A percentile compares a stretch with the other conserved stretches of the same genome.
phyloP scores from a whole-genome alignment of 2,113 vertebrate species.

The sheep (Ovis aries) region DNA sequence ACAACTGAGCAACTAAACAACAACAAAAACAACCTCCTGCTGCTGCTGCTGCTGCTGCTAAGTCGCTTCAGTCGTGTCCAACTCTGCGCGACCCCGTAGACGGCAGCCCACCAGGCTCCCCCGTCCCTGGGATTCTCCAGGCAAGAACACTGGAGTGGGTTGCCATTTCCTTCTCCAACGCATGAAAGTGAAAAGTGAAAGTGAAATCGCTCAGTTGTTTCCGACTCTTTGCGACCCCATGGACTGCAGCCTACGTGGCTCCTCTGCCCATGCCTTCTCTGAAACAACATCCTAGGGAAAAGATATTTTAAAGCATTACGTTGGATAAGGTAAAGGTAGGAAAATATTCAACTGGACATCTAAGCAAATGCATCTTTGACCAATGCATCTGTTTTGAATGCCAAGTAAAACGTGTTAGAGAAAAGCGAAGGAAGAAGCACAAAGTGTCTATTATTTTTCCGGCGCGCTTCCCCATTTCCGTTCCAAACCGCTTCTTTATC shows the following conservation, averaged over 20 bases:
- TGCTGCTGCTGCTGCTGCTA: no score
- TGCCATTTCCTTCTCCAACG: no score
- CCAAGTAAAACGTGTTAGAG: not conserved
- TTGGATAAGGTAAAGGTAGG: not conserved
- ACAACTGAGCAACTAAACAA: not conserved
- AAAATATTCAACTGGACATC: not conserved
- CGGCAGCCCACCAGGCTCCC: no score
- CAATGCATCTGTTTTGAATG: not conserved
- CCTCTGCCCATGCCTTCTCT: no score
- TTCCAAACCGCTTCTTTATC: not conserved
- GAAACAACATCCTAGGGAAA: not conserved
- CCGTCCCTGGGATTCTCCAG: no score
- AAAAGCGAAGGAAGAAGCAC: not conserved
- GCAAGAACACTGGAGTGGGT: no score
- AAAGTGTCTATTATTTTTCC: not conserved
- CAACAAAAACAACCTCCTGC: not conserved
- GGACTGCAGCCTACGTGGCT: no score
- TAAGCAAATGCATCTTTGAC: not conserved
- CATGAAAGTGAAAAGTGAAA: no score
- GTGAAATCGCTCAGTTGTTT: no score
- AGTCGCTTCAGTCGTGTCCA: rapidly evolving
- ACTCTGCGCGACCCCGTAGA: no score
- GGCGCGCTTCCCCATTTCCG: not conserved
- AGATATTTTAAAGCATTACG: not conserved
- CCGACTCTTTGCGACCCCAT: rapidly evolving